Evolutionary conservation across 1,140 invertebrate species (phyloP), one percentile per base, ranked within the genome.

Genomic region (Goniozus legneri): DNA sequence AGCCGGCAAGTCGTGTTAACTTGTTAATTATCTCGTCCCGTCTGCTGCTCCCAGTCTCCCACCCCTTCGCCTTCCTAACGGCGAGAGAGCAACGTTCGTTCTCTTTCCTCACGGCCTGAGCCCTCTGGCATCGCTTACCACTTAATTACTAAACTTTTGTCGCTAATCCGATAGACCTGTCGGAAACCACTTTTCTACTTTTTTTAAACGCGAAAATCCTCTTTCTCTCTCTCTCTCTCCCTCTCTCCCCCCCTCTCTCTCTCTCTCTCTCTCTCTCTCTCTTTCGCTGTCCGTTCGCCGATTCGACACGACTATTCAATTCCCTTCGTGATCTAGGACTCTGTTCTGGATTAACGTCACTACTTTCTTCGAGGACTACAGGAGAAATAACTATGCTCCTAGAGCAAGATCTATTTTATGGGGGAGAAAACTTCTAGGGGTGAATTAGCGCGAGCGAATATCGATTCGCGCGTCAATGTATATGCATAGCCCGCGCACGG

Each of bases 1-100:
- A 54, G 52, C 47, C 56, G 60, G 32, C 52, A 39, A 52, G 46
- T 52, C 52, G 48, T 40, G 56, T 60, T 63, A 60, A 67, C 60
- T 62, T 52, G 53, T 59, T 69, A 69, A 69, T 69, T 69, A 64
- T 62, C 52, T 50, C 43, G 34, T 44, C 33, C 31, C 14, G 21
- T 33, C 14, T n/a, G n/a, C 18, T 13, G n/a, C 27, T 19, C 30
- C 1, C 6, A 32, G 21, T 36, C 45, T 13, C 18, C n/a, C 18
- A 16, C 34, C 32, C 24, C 32, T 18, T 45, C 22, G 19, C 30
- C 27, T 19, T 31, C 35, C 33, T 35, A 13, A 18, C 14, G 10
- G 24, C 24, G 4, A 27, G 24, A 27, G 24, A 22, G 16, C 37
- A 22, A n/a, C n/a, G n/a, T n/a, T n/a, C n/a, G n/a, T n/a, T n/a